Percentiles rank a stretch among this genome's conserved stretches.
Evolutionary conservation across 2,888 invertebrate genomes (phyloP).

Genomic region (Desoria tigrina): DNA sequence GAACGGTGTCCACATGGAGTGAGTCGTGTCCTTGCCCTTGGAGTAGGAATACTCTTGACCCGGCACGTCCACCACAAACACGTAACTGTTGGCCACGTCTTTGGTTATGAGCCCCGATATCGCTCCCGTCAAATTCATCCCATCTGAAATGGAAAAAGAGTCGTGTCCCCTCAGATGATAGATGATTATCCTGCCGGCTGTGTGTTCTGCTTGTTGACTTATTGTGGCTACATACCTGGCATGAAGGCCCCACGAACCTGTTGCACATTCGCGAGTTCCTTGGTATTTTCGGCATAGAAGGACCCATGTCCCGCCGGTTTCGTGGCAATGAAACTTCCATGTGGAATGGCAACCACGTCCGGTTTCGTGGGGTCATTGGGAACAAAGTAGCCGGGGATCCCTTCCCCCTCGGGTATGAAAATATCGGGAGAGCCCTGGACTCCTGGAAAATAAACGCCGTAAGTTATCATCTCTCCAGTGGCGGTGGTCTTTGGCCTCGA

Average conservation of each 20-base stretch:
- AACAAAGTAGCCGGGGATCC: conserved; percentile 22
- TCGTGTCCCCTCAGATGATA: too few relatives aligned
- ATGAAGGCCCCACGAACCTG: not conserved
- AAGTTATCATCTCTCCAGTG: conserved; percentile 19
- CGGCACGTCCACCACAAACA: conserved; percentile 24
- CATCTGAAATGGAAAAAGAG: conserved; percentile 25
- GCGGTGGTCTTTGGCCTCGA: not conserved
- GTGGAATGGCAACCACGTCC: conserved; percentile 9
- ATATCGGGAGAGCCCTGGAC: conserved; percentile 23
- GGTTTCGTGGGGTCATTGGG: conserved; percentile 14
- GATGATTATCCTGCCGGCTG: too few relatives aligned
- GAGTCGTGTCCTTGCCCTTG: not conserved
- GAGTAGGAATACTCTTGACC: conserved; percentile 21
- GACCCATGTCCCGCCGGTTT: conserved; percentile 16
- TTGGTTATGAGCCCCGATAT: conserved; percentile 12
- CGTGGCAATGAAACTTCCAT: conserved; percentile 18
- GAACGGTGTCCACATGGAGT: conserved; percentile 17
- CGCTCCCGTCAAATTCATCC: conserved; percentile 20
- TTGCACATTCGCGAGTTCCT: conserved; percentile 13
- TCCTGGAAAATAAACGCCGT: conserved; percentile 22
- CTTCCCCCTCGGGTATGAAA: conserved; percentile 29
- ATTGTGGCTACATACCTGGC: too few relatives aligned
- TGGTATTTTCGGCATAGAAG: conserved; percentile 10
- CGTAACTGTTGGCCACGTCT: not conserved
- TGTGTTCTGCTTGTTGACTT: too few relatives aligned